Evolutionary conservation across 2,888 invertebrate genomes (phyloP).

Genomic region (Hecatera dysodea): DNA sequence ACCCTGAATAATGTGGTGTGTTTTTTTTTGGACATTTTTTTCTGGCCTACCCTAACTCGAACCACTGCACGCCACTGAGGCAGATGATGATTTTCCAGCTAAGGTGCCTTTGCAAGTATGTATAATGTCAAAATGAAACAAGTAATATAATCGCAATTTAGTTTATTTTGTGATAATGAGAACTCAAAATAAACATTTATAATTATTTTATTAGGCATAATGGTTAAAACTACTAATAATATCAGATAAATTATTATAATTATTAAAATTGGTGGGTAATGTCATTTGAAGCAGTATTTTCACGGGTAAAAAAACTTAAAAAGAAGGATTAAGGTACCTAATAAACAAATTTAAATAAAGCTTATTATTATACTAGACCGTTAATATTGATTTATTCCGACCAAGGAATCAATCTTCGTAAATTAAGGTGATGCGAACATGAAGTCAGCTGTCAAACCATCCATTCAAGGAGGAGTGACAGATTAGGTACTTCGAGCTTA

Average conservation of each 20-base stretch:
- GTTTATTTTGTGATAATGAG: conserved; percentile 34
- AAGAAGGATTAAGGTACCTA: not conserved
- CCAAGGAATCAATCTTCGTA: not conserved
- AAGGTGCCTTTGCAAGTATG: too few relatives aligned
- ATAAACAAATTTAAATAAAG: conserved; percentile 32
- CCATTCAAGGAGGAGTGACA: not conserved
- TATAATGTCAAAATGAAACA: conserved; percentile 27
- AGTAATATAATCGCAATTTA: conserved; percentile 17
- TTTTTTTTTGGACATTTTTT: too few relatives aligned
- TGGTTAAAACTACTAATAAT: conserved; percentile 11
- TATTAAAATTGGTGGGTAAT: conserved; percentile 60
- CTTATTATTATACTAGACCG: conserved; percentile 34
- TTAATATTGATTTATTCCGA: conserved; percentile 8
- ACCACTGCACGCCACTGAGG: too few relatives aligned
- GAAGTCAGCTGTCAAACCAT: not conserved
- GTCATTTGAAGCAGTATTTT: conserved; percentile 58
- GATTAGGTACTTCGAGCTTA: not conserved
- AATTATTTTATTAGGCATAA: conserved; percentile 1
- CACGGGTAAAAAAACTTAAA: conserved; percentile 37
- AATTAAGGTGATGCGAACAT: not conserved
- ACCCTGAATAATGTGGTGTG: too few relatives aligned
- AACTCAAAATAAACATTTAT: conserved; percentile 34
- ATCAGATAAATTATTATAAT: conserved; percentile 4
- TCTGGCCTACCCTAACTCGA: too few relatives aligned
- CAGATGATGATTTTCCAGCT: too few relatives aligned